Percentiles rank a stretch among this genome's conserved stretches.
These are phyloP conservation scores for Morpho achilles DNA, from an alignment of 2,888 invertebrate species.

Conservation along the genomic window DNA sequence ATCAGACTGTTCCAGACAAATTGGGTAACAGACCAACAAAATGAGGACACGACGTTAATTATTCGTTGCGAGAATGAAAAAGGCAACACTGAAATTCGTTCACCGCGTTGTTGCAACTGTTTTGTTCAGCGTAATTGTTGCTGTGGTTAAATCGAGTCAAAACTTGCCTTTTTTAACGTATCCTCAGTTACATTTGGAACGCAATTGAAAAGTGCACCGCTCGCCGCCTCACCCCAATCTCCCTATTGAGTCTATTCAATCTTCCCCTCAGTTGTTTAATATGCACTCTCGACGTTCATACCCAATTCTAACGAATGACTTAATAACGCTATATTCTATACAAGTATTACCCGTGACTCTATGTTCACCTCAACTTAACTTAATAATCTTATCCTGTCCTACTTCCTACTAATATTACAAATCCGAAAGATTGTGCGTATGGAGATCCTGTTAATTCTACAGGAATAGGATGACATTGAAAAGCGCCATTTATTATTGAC, in stretches of 20 bases:
- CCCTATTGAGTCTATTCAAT: slow-evolving; percentile 49
- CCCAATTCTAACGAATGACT: slow-evolving; percentile 39
- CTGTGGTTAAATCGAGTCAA: slow-evolving; percentile 39
- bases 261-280: slow-evolving; percentile 42
- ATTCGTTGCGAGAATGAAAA: slow-evolving; percentile 24
- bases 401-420: no score
- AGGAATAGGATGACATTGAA: no score
- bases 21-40: slow-evolving; percentile 60
- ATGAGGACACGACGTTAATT: slow-evolving; percentile 42
- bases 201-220: slow-evolving; percentile 56
- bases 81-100: slow-evolving; percentile 21
- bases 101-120: slow-evolving; percentile 19
- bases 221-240: slow-evolving; percentile 39
- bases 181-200: slow-evolving; percentile 44
- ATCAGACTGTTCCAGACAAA: slow-evolving; percentile 49
- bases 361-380: no score
- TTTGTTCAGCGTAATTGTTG: slow-evolving; percentile 33
- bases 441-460: no score
- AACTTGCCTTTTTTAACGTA: slow-evolving; percentile 26
- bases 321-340: no score
- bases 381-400: no score
- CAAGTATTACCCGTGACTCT: no score
- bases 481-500: no score
- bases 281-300: slow-evolving; percentile 47
- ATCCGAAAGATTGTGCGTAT: no score